Base-by-base conservation (phyloP, 35 echinoderm and acorn worm genomes). In the Holothuria glaberrima region DNA sequence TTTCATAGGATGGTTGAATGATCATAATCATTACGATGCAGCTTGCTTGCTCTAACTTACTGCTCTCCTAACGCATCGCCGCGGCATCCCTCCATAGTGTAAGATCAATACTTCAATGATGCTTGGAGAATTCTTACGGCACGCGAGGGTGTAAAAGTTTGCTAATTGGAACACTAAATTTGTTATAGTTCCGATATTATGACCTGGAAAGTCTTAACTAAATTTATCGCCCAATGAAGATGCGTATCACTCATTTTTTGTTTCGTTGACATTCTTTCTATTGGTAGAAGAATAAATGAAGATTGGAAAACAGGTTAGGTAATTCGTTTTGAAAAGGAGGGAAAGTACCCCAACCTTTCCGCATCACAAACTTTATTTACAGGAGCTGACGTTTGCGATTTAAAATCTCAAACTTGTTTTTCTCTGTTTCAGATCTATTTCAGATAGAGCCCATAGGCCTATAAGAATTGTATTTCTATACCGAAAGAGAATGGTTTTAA, bases 141-240 rank as follows among this genome's bases (percentile, higher is more conserved):
- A 75, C 71, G 71, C 71, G 46, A 75, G 33, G 71, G 32, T 75
- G 71, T 75, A 75, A 75, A 75, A 75, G 33, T 75, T 75, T 41
- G 71, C 71, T 75, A 75, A 75, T 75, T 75, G 31, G 71, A 75
- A 44, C 33, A 44, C 71, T 75, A 75, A 75, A 75, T 75, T 75
- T 75, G 71, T 75, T 75, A 75, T 75, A 75, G 33, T 75, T 75
- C 46, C 71, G 32, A 75, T 75, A 75, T 75, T 75, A 75, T 75
- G 71, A 75, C 71, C 71, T 44, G 71, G 71, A 75, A 75, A 75
- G 33, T 75, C 71, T 44, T 75, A 75, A 75, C 71, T 35, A 31
- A 75, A 75, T 75, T 75, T 75, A 75, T 75, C 71, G 71, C 71
- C 71, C 31, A 44, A 41, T 44, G 71, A 44, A 75, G 71, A 75